phyloP scores from a whole-genome alignment of 2,888 invertebrate genomes.

The Oxytorus armatus region DNA sequence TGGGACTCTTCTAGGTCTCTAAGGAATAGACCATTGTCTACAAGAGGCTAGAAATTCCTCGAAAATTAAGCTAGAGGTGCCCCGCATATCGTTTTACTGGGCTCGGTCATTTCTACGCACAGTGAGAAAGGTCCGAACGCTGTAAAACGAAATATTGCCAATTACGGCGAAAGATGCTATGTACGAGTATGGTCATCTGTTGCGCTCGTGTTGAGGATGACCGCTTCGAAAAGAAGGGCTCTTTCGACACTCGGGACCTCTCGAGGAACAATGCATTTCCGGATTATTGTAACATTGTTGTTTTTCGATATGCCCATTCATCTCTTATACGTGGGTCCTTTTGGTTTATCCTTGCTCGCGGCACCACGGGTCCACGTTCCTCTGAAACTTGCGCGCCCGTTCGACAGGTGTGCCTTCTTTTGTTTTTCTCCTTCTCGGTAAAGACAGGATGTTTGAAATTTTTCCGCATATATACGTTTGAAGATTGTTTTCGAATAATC shows the following conservation, averaged over 20 bases:
- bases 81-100: no score
- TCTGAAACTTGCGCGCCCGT: background rate
- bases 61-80: no score
- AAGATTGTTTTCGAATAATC: no score
- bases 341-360: slow-evolving; percentile 6
- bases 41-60: no score
- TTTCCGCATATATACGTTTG: no score
- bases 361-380: background rate
- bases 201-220: background rate
- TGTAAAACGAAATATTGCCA: background rate
- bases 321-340: slow-evolving; percentile 7
- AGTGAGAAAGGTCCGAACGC: no score
- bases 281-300: slow-evolving; percentile 54
- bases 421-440: background rate
- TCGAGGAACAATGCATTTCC: slow-evolving; percentile 44
- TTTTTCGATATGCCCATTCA: slow-evolving; percentile 24
- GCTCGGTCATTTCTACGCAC: no score
- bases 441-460: slow-evolving; percentile 29
- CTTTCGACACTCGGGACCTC: background rate
- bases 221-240: background rate
- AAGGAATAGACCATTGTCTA: no score
- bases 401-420: slow-evolving; percentile 33
- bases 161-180: background rate
- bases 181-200: background rate
- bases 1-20: no score